phyloP scores from a whole-genome alignment of 1,140 invertebrate genomes.

The Diploscapter pachys region DNA sequence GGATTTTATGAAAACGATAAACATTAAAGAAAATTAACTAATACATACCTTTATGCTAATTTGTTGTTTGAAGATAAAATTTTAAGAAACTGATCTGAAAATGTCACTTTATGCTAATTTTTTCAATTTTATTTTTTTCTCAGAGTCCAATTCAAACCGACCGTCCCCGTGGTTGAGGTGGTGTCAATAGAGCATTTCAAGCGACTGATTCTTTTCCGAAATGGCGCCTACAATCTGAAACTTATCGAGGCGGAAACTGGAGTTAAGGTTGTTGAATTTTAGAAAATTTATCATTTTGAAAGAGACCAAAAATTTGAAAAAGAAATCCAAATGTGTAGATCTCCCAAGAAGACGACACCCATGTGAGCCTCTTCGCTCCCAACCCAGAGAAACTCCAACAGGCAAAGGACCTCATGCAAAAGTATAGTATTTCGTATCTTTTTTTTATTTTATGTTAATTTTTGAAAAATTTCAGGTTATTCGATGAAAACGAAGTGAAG shows the following conservation, averaged over 20 bases:
- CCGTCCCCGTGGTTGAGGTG: slow-evolving; percentile 79
- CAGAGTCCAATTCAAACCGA: slow-evolving; percentile 71
- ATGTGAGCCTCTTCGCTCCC: slow-evolving; percentile 83
- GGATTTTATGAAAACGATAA: too few relatives aligned
- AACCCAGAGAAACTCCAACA: slow-evolving; percentile 81
- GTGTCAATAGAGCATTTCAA: slow-evolving; percentile 77
- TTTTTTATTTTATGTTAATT: slow-evolving; percentile 39
- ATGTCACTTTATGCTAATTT: too few relatives aligned
- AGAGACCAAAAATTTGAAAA: background rate
- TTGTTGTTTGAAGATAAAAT: too few relatives aligned
- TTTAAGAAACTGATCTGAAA: too few relatives aligned
- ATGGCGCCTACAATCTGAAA: slow-evolving; percentile 81
- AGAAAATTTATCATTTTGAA: slow-evolving; percentile 4
- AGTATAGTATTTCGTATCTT: slow-evolving; percentile 57
- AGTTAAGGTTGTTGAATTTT: slow-evolving; percentile 64
- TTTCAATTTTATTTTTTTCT: slow-evolving; percentile 10
- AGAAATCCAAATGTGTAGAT: slow-evolving; percentile 62
- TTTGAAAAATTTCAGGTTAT: slow-evolving; percentile 32
- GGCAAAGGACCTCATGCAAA: slow-evolving; percentile 76
- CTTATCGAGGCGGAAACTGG: slow-evolving; percentile 62
- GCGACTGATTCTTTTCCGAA: slow-evolving; percentile 75
- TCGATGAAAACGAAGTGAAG: slow-evolving; percentile 21
- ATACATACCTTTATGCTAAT: too few relatives aligned
- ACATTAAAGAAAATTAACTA: too few relatives aligned
- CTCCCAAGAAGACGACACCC: slow-evolving; percentile 72